Evolutionary conservation across 2,797 vertebrate species (phyloP), one percentile per base, ranked within the genome.

Genomic region (Enteromius mattozi): DNA sequence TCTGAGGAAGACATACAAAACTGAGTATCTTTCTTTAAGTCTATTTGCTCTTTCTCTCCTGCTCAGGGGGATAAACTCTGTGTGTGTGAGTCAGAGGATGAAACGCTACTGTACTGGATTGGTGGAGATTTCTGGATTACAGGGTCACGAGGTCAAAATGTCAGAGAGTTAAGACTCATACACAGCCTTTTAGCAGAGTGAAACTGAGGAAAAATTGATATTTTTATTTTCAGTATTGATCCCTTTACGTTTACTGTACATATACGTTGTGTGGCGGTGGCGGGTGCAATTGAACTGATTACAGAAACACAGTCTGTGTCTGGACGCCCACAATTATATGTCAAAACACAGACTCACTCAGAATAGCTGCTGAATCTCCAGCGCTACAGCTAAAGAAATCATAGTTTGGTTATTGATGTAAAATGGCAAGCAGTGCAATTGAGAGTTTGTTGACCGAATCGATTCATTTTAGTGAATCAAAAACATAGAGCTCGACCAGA

Each of bases 1-100:
- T 89, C 84, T 81, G 65, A 42, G 33, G 75, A 80, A 86, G 71
- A 74, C 82, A 81, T 71, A 84, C 72, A 81, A 85, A 84, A 72
- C 51, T 78, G 83, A 82, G 84, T 74, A 54, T 88, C 78, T 86
- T 76, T 47, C 82, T 75, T 81, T 56, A 66, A 66, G 63, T 81
- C 75, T 84, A 59, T 78, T 69, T 81, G 74, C 76, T 82, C 65
- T 65, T 82, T 65, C 80, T 81, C 80, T 63, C 40, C 45, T 63
- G 68, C 74, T 69, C 65, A 45, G 27, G 40, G 82, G 63, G 69
- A 84, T 74, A 37, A 45, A 77, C 16, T 56, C 2, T 30, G 54
- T 74, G 16, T 61, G 42, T 63, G 17, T 54, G 33, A 13, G 56
- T 63, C 33, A 37, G 37, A 61, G 74, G 24, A 40, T 40, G 74